These are phyloP conservation scores for Columba livia DNA, from an alignment of 2,113 vertebrate genomes.

Conservation along the genomic window DNA sequence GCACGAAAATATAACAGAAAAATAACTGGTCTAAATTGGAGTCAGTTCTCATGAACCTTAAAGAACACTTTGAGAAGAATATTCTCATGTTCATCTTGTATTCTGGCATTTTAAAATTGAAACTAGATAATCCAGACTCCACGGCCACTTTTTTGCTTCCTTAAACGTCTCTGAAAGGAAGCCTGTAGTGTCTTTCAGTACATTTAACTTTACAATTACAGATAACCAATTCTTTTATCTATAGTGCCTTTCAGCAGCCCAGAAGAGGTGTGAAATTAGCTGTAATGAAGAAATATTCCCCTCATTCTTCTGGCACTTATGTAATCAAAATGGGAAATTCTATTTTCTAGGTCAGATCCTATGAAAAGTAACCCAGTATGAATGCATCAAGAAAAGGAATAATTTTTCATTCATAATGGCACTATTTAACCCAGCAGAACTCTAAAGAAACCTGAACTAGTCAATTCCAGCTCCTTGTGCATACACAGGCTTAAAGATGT, in stretches of 20 bases:
- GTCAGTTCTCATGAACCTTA: background rate
- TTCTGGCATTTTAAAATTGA: background rate
- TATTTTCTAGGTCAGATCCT: background rate
- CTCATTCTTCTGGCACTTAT: background rate
- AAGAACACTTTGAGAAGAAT: background rate
- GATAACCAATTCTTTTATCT: background rate
- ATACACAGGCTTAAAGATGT: background rate
- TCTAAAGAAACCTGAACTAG: background rate
- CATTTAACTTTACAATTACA: background rate
- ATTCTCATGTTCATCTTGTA: background rate
- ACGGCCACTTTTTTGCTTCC: background rate
- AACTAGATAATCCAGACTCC: background rate
- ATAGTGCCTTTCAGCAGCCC: background rate
- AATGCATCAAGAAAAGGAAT: background rate
- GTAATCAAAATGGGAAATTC: background rate
- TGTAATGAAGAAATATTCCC: background rate
- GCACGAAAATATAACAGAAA: background rate
- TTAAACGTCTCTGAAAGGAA: background rate
- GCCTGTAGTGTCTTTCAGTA: background rate
- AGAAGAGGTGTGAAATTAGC: background rate
- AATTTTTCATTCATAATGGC: background rate
- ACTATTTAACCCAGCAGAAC: background rate
- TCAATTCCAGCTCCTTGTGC: background rate
- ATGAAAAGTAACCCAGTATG: background rate
- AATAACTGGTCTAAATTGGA: background rate